These are phyloP conservation scores for Hycleus phaleratus DNA, from an alignment of 1,140 invertebrate genomes.

Conservation along the genomic window DNA sequence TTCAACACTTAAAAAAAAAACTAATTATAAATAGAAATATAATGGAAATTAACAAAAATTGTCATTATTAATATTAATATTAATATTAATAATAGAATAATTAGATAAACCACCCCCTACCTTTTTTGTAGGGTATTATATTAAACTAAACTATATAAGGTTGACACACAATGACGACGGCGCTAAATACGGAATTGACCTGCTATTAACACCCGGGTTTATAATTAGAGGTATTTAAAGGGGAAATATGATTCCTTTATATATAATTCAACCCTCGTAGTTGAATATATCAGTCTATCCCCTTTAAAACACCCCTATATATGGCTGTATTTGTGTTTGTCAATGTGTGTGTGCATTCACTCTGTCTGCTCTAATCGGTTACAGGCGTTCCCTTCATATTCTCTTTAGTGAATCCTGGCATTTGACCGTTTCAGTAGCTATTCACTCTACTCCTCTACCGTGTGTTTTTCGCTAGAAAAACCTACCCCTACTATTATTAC, in stretches of 20 bases:
- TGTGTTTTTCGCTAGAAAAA: no score
- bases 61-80: no score
- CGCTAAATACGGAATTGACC: conserved; percentile 35
- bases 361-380: conserved; percentile 31
- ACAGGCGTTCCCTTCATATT: conserved; percentile 26
- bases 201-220: conserved; percentile 36
- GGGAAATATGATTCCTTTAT: conserved; percentile 2
- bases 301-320: conserved; percentile 26
- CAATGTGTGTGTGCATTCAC: neutral
- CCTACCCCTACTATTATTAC: neutral
- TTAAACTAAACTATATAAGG: neutral
- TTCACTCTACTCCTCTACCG: neutral
- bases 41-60: neutral
- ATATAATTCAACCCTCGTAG: conserved; percentile 4
- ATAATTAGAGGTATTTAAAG: conserved; percentile 35
- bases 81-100: no score
- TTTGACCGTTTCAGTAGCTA: neutral
- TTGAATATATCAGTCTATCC: conserved; percentile 25
- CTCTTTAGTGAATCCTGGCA: conserved; percentile 19
- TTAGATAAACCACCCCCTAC: neutral
- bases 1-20: no score
- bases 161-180: conserved; percentile 7
- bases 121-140: neutral
- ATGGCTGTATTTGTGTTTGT: no score
- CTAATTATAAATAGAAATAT: neutral